Base-by-base conservation (phyloP, 2,888 invertebrate genomes). In the Megamerina dolium region DNA sequence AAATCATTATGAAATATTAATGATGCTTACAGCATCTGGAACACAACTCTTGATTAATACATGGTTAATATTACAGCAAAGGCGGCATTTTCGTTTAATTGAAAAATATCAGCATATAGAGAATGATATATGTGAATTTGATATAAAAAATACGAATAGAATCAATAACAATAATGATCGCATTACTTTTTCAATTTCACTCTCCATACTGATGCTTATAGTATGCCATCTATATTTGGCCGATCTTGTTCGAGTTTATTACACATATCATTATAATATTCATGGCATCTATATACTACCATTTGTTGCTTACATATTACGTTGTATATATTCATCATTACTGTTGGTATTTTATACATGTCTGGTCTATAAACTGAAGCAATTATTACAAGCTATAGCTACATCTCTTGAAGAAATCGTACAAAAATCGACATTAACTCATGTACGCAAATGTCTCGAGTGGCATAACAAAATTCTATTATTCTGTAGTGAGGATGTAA, bases 401-500 rank as follows among this genome's bases (percentile, higher is more conserved):
- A 17, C 19, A 2, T 50, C 54, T 29, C 42, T 61, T 3, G 17
- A 10, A n/a, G n/a, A 4, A 0, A 23, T 58, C 16, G 17, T 55
- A n/a, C n/a, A n/a, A n/a, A n/a, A n/a, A n/a, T n/a, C n/a, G n/a
- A n/a, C n/a, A n/a, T n/a, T n/a, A n/a, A n/a, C n/a, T n/a, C n/a
- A n/a, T n/a, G n/a, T n/a, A n/a, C n/a, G n/a, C n/a, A 17, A 36
- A 6, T 59, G 55, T 32, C 45, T 61, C 31, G 49, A 51, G 23
- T 33, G 54, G 5, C 55, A 58, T 26, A 60, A 62, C 50, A 53
- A 56, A 4, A 20, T 61, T n/a, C 37, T 55, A 1, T 43, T 55
- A 3, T 20, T 61, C 12, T 61, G 59, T 42, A 52, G 49, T 18
- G 55, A 53, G 39, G 53, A 60, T 17, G 53, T 64, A 1, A 61